Evolutionary conservation across 2,888 invertebrate genomes (phyloP).

Genomic region (Cephus rjabovi): DNA sequence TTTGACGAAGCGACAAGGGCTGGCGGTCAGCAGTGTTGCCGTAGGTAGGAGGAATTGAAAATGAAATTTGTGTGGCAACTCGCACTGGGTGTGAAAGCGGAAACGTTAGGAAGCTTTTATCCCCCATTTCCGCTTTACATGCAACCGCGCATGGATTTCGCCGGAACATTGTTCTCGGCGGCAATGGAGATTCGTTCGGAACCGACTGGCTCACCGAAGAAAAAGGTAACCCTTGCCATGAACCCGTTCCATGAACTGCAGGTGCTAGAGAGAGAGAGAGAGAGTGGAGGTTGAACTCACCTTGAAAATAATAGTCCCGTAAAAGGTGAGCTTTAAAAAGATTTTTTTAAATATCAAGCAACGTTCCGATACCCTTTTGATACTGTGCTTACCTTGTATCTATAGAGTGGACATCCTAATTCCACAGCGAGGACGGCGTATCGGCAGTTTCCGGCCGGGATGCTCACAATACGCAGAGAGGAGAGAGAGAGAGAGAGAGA

Average conservation of each 20-base stretch:
- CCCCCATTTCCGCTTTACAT: conserved; percentile 19
- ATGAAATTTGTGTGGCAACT: not conserved
- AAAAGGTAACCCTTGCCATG: not conserved
- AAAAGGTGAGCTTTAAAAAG: not conserved
- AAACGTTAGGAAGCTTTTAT: conserved; percentile 30
- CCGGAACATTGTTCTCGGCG: conserved; percentile 19
- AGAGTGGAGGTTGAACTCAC: not conserved
- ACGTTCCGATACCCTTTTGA: not conserved
- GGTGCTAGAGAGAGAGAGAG: not conserved
- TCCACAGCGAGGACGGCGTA: not conserved
- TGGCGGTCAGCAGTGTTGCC: not conserved
- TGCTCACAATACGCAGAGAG: not conserved
- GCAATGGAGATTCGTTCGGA: not conserved
- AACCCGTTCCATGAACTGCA: not conserved
- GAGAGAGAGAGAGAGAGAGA: not conserved
- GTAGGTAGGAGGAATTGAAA: not conserved
- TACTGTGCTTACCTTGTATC: not conserved
- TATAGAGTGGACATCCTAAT: not conserved
- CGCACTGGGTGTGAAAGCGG: not conserved
- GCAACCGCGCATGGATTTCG: conserved; percentile 22
- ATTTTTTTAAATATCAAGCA: not conserved
- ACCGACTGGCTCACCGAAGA: not conserved
- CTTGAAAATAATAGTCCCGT: not conserved
- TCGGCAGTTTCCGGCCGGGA: not conserved
- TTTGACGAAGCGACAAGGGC: not conserved